These are phyloP conservation scores for Atrina japonica DNA, from an alignment of 2,888 invertebrate species.

Conservation along the genomic window DNA sequence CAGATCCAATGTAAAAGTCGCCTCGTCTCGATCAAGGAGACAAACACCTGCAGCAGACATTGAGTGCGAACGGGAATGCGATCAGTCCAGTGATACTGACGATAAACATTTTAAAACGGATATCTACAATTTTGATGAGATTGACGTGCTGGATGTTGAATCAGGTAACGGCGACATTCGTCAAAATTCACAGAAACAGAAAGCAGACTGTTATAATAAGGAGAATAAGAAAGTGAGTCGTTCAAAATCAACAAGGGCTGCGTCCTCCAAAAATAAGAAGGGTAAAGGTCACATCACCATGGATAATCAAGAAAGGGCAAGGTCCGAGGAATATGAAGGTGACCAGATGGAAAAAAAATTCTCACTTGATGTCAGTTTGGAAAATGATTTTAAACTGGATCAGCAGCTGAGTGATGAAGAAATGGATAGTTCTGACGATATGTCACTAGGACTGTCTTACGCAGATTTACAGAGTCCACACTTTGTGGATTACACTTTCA, in stretches of 20 bases:
- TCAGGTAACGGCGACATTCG: background rate
- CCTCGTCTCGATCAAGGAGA: too few species aligned
- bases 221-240: background rate
- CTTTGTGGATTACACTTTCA: too few species aligned
- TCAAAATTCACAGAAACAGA: slow-evolving; percentile 7
- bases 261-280: background rate
- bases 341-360: too few species aligned
- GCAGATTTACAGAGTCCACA: too few species aligned
- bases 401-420: too few species aligned
- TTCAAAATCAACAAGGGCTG: background rate
- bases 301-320: background rate
- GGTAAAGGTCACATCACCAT: background rate
- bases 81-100: background rate
- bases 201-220: background rate
- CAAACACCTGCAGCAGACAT: background rate
- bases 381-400: too few species aligned
- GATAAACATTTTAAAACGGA: background rate
- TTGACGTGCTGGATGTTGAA: background rate
- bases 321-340: too few species aligned
- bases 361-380: too few species aligned
- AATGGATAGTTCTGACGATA: too few species aligned
- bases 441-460: too few species aligned
- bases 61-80: background rate
- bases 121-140: slow-evolving; percentile 33
- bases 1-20: too few species aligned